phyloP scores from a whole-genome alignment of 1,140 invertebrate species.

The Drosophila nebulosa region DNA sequence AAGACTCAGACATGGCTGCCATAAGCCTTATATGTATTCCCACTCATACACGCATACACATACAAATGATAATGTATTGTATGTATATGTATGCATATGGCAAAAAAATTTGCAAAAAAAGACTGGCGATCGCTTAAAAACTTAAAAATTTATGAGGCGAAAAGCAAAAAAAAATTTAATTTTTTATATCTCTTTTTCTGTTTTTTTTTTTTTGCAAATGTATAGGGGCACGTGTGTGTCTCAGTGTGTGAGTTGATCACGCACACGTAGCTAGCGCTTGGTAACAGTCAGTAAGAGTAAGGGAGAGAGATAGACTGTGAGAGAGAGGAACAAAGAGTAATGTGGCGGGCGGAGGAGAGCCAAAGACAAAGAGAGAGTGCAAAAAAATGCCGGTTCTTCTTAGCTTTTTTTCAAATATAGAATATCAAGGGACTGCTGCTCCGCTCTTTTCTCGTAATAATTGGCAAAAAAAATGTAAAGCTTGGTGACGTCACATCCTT shows the following conservation, averaged over 20 bases:
- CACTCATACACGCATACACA: background rate
- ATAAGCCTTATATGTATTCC: background rate
- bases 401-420: constrained; percentile 72
- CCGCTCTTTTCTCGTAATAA: constrained; percentile 27
- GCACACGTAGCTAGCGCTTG: constrained; percentile 60
- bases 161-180: constrained; percentile 43
- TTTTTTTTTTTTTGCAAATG: constrained; percentile 55
- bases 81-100: constrained; percentile 23
- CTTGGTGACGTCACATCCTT: constrained; percentile 69
- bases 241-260: constrained; percentile 62
- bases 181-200: background rate
- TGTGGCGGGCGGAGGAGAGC: constrained; percentile 3
- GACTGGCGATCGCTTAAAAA: constrained; percentile 64
- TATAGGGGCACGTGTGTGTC: constrained; percentile 76
- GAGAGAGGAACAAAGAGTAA: too few species aligned
- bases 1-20: constrained; percentile 31
- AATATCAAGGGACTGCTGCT: constrained; percentile 70
- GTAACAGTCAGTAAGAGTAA: constrained; percentile 53
- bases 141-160: constrained; percentile 70
- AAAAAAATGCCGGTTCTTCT: constrained; percentile 74
- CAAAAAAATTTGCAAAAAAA: constrained; percentile 51
- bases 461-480: constrained; percentile 39
- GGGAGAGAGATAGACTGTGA: constrained; percentile 37
- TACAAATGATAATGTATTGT: constrained; percentile 10
- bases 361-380: constrained; percentile 35